These are phyloP conservation scores for Aphaenogaster floridana DNA, from an alignment of 1,140 invertebrate species.

Conservation along the genomic window DNA sequence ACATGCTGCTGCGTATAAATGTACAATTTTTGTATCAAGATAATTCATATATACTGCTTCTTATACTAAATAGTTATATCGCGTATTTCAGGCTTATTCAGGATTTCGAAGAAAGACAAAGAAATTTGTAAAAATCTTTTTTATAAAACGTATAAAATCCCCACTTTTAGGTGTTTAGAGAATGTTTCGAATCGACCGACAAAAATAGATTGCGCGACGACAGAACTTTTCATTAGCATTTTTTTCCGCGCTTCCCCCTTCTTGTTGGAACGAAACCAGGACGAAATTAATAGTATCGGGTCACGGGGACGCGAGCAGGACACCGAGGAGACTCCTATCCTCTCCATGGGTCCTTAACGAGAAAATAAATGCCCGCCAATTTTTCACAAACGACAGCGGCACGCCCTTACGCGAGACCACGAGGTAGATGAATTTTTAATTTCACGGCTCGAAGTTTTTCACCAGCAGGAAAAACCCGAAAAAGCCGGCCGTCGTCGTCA, in stretches of 20 bases:
- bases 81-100: background rate
- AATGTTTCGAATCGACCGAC: background rate
- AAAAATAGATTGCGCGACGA: slow-evolving; percentile 24
- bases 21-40: slow-evolving; percentile 30
- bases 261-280: slow-evolving; percentile 32
- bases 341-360: slow-evolving; percentile 73
- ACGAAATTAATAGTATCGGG: slow-evolving; percentile 74
- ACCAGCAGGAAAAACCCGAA: slow-evolving; percentile 62
- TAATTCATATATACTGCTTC: background rate
- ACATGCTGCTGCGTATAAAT: background rate
- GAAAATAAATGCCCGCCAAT: slow-evolving; percentile 79
- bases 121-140: background rate
- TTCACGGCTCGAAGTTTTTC: slow-evolving; percentile 68
- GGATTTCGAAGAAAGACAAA: background rate
- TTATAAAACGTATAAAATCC: background rate
- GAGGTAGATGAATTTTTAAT: slow-evolving; percentile 74
- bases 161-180: background rate
- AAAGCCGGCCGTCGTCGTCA: slow-evolving; percentile 58
- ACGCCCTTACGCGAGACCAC: slow-evolving; percentile 55
- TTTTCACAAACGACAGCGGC: slow-evolving; percentile 70
- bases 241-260: slow-evolving; percentile 3
- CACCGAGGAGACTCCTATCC: slow-evolving; percentile 46
- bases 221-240: slow-evolving; percentile 63
- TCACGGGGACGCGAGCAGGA: slow-evolving; percentile 66
- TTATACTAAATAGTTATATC: background rate